A percentile compares a stretch with the other conserved stretches of the same genome.
These are phyloP conservation scores for Campoletis sonorensis DNA, from an alignment of 1,140 invertebrate genomes.

Conservation along the genomic window DNA sequence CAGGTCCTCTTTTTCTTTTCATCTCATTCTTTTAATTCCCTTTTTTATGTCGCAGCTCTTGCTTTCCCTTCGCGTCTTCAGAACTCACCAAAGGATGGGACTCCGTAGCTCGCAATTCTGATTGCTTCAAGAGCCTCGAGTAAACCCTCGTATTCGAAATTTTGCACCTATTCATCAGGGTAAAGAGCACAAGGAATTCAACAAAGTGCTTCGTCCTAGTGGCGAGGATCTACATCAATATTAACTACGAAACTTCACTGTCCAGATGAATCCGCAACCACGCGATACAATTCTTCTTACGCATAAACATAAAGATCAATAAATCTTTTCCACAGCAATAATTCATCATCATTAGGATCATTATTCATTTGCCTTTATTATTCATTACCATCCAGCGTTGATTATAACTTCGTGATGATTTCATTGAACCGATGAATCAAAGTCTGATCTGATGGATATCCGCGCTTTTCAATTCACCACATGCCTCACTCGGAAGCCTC, in stretches of 20 bases:
- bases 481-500: not conserved
- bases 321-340: not conserved
- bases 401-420: not conserved
- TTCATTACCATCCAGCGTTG: not conserved
- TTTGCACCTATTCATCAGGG: constrained; percentile 19
- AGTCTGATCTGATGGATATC: not conserved
- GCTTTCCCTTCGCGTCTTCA: not conserved
- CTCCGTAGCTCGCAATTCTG: constrained; percentile 36
- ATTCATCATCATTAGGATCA: constrained; percentile 11
- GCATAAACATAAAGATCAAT: not conserved
- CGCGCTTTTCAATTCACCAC: not conserved
- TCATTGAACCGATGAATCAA: not conserved
- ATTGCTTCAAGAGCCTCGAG: constrained; percentile 57
- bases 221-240: no score
- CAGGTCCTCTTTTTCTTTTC: constrained; percentile 28
- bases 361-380: not conserved
- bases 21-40: constrained; percentile 11
- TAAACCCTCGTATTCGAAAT: no score
- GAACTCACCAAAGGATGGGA: not conserved
- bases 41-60: constrained; percentile 9
- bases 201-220: no score
- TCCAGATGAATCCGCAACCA: no score
- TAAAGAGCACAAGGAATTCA: no score
- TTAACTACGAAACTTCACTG: no score
- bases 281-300: no score